These are phyloP conservation scores for Diarsia brunnea DNA, from an alignment of 2,888 invertebrate genomes.

Conservation along the genomic window DNA sequence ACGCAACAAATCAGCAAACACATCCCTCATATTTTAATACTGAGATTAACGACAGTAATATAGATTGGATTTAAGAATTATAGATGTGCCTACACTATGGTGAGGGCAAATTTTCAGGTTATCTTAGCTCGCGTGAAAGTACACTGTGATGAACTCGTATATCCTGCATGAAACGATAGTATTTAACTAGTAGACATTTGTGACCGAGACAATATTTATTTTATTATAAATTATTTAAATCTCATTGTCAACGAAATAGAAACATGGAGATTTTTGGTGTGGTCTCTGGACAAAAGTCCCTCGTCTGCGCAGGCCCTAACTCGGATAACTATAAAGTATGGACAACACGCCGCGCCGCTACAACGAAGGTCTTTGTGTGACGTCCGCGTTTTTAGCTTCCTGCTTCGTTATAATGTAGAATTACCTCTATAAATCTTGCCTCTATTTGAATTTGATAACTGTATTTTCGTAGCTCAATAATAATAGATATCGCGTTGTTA, in stretches of 20 bases:
- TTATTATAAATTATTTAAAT: too few relatives aligned
- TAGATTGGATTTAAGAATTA: neutral
- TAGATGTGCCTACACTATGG: neutral
- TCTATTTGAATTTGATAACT: conserved; percentile 50
- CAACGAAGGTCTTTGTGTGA: conserved; percentile 64
- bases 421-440: conserved; percentile 25
- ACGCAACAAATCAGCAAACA: neutral
- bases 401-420: conserved; percentile 56
- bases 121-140: neutral
- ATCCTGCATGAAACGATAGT: neutral
- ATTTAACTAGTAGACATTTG: neutral
- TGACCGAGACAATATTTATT: neutral
- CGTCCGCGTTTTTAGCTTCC: conserved; percentile 68
- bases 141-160: neutral
- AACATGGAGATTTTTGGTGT: neutral
- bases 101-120: too few relatives aligned
- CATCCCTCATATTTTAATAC: neutral
- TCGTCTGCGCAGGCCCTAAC: conserved; percentile 15
- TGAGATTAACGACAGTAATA: neutral
- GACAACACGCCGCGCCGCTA: conserved; percentile 61
- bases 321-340: conserved; percentile 58
- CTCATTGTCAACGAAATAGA: neutral
- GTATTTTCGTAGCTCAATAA: conserved; percentile 31
- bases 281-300: neutral
- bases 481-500: conserved; percentile 9